phyloP scores from a whole-genome alignment of 2,113 vertebrate species.

The Asarcornis scutulata region DNA sequence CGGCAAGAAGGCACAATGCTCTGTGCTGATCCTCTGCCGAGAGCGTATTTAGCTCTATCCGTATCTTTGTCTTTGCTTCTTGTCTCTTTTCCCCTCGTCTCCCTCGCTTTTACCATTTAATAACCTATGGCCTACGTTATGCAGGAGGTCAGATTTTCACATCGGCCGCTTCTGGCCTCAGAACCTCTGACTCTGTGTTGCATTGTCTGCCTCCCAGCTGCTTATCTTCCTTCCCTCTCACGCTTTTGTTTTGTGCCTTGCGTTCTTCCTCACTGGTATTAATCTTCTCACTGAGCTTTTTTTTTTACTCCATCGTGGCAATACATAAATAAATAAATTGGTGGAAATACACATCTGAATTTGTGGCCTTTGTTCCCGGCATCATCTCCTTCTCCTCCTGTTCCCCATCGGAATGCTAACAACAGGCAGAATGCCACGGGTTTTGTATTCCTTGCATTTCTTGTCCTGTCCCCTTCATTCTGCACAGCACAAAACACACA shows the following conservation, averaged over 20 bases:
- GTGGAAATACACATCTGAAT: background rate
- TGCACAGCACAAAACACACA: background rate
- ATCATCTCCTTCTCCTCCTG: background rate
- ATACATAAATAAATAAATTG: background rate
- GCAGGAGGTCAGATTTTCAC: background rate
- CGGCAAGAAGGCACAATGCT: background rate
- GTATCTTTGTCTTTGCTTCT: background rate
- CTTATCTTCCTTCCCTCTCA: background rate
- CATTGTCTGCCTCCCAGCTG: background rate
- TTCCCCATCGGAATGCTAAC: background rate
- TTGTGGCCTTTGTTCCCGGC: background rate
- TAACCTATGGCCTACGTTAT: background rate
- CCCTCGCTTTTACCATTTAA: background rate
- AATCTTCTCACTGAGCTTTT: background rate
- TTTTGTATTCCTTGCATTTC: background rate
- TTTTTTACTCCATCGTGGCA: background rate
- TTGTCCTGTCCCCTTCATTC: background rate
- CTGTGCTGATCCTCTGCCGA: background rate
- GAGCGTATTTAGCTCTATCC: background rate
- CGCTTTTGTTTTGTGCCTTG: background rate
- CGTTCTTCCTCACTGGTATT: background rate
- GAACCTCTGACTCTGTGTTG: background rate
- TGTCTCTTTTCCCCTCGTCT: background rate
- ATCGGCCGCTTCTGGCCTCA: background rate
- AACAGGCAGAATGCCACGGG: background rate